Conservation (phyloP, 2,888 invertebrate species). For the Ptilodon capucinus region DNA sequence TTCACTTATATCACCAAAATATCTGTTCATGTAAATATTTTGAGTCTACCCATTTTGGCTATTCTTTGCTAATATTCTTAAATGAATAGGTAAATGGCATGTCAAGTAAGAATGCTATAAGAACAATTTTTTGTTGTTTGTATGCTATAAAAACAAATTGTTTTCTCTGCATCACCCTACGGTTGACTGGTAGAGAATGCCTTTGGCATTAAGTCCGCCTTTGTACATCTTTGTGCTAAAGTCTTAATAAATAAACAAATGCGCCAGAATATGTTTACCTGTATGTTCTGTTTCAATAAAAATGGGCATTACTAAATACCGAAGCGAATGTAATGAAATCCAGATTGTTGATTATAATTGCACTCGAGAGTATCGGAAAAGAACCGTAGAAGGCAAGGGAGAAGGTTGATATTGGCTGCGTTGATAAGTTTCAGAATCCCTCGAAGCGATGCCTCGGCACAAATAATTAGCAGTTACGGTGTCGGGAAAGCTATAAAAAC, state of each 20-base stretch:
- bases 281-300: not conserved
- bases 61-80: too few relatives aligned
- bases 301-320: slow-evolving; percentile 8
- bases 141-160: too few relatives aligned
- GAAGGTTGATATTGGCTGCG: slow-evolving; percentile 35
- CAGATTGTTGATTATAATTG: slow-evolving; percentile 43
- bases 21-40: too few relatives aligned
- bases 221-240: too few relatives aligned
- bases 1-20: too few relatives aligned
- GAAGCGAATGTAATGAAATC: slow-evolving; percentile 29
- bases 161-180: too few relatives aligned
- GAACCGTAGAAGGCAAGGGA: slow-evolving; percentile 26
- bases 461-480: slow-evolving; percentile 72
- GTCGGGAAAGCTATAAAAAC: slow-evolving; percentile 72
- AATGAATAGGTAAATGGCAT: too few relatives aligned
- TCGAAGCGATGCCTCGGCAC: slow-evolving; percentile 56
- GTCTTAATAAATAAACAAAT: not conserved
- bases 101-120: too few relatives aligned
- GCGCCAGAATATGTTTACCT: not conserved
- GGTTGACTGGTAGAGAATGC: too few relatives aligned
- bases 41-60: too few relatives aligned
- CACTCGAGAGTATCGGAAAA: slow-evolving; percentile 14
- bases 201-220: too few relatives aligned
- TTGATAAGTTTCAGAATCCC: slow-evolving; percentile 40
- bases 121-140: too few relatives aligned